Conservation (phyloP, 2,113 vertebrate species). For the Mustela lutreola region DNA sequence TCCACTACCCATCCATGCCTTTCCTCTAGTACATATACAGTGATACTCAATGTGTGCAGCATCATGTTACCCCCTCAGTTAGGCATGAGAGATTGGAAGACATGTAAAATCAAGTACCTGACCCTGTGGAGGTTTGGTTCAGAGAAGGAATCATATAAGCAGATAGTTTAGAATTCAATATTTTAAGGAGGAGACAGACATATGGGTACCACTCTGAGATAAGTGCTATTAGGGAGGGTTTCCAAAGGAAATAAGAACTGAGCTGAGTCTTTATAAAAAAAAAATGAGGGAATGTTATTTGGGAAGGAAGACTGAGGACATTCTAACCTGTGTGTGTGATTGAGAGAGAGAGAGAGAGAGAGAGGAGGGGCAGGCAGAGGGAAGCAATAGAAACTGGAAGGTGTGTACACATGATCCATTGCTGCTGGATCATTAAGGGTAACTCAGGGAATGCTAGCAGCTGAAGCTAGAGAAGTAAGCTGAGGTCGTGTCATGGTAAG, state of each 20-base stretch:
- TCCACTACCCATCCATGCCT: not conserved
- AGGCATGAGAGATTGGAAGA: not conserved
- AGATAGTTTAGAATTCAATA: not conserved
- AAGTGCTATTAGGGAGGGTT: not conserved
- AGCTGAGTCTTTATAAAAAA: not conserved
- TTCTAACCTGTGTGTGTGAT: not conserved
- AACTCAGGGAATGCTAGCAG: not conserved
- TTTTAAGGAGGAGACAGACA: constrained; percentile 22
- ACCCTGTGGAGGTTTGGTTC: not conserved
- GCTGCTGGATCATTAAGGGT: not conserved
- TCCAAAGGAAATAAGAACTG: constrained; percentile 32
- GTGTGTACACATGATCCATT: not conserved
- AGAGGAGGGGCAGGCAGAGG: not conserved
- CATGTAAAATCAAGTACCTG: not conserved
- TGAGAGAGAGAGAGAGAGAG: not conserved
- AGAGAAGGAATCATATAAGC: not conserved
- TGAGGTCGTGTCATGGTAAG: not conserved
- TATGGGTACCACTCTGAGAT: not conserved
- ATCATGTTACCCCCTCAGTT: not conserved
- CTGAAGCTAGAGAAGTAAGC: not conserved
- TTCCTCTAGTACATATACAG: not conserved
- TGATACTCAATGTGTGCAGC: not conserved
- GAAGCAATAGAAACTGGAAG: not conserved
- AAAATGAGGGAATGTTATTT: not conserved
- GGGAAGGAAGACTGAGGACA: not conserved